Conservation (phyloP, 1,140 invertebrate species). For the Araneus ventricosus region DNA sequence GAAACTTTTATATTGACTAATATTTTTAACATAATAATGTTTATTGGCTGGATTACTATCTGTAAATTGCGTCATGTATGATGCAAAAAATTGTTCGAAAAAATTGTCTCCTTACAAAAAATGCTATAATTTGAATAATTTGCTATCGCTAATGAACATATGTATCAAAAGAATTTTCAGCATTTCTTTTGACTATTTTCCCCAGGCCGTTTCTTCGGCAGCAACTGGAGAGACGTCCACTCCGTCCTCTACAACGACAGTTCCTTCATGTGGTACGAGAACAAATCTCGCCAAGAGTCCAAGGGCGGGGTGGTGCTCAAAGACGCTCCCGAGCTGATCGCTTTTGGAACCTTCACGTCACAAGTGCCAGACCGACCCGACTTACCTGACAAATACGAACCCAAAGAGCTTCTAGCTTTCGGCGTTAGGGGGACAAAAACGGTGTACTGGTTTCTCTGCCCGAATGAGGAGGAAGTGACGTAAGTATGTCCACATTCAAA, state of each 20-base stretch:
- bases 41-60: no score
- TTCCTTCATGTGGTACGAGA: conserved; percentile 88
- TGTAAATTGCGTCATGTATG: no score
- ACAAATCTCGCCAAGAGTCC: conserved; percentile 81
- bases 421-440: conserved; percentile 83
- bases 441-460: conserved; percentile 85
- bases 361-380: conserved; percentile 86
- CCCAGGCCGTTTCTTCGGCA: conserved; percentile 87
- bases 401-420: conserved; percentile 87
- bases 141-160: no score
- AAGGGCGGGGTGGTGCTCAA: conserved; percentile 84
- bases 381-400: conserved; percentile 84
- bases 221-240: conserved; percentile 90
- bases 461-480: conserved; percentile 85
- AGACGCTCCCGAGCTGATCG: conserved; percentile 88
- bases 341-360: conserved; percentile 87
- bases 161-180: no score
- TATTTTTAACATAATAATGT: no score
- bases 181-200: not conserved
- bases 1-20: no score
- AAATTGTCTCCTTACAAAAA: no score
- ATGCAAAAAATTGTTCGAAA: no score
- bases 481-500: conserved; percentile 78
- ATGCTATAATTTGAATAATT: no score
- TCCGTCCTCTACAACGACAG: conserved; percentile 89